A percentile compares a stretch with the other conserved stretches of the same genome.
Conservation (phyloP, 2,113 vertebrate species). For the Siniperca chuatsi region DNA sequence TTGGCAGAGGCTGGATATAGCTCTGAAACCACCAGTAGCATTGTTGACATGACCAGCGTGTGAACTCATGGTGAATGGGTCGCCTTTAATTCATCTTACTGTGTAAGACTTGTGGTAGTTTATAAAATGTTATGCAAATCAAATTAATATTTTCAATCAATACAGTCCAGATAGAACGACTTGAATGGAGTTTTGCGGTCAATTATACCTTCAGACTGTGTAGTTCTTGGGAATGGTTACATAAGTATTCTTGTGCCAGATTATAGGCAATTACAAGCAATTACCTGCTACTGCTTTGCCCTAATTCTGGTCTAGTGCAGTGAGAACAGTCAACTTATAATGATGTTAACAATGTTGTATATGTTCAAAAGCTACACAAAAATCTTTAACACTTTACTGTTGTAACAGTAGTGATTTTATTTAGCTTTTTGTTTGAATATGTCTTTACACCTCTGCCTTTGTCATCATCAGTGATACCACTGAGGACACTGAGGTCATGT, state of each 20-base stretch:
- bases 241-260: slow-evolving; percentile 45
- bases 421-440: neutral
- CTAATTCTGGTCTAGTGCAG: slow-evolving; percentile 30
- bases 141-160: neutral
- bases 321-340: neutral
- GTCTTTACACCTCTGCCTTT: neutral
- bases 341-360: neutral
- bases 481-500: neutral
- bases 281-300: slow-evolving; percentile 33
- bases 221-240: slow-evolving; percentile 39
- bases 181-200: neutral
- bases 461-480: neutral
- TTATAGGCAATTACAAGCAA: slow-evolving; percentile 43
- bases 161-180: neutral
- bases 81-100: neutral
- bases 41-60: slow-evolving; percentile 49
- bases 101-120: neutral
- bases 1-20: slow-evolving; percentile 57
- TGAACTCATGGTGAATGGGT: slow-evolving; percentile 26
- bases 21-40: slow-evolving; percentile 43
- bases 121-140: neutral
- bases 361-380: neutral
- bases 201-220: neutral
- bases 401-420: neutral
- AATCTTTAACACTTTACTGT: neutral